phyloP scores from a whole-genome alignment of 2,888 invertebrate species.

The Synergus japonicus region DNA sequence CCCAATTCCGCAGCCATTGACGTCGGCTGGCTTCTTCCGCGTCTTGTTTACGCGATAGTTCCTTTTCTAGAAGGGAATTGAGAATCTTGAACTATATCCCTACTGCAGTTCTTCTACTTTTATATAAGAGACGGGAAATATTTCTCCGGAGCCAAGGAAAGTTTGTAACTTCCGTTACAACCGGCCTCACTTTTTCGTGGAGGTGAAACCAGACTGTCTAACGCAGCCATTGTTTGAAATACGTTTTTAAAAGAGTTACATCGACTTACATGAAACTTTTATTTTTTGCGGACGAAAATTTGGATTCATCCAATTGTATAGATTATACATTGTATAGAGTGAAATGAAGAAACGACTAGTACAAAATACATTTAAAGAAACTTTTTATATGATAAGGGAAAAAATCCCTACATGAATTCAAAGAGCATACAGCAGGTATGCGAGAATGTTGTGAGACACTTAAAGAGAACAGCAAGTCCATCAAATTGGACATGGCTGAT shows the following conservation, averaged over 20 bases:
- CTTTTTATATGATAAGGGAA: not conserved
- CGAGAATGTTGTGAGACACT: not conserved
- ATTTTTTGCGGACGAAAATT: not conserved
- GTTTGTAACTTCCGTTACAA: constrained; percentile 26
- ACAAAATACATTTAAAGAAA: not conserved
- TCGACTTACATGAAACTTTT: not conserved
- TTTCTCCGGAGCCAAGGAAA: constrained; percentile 26
- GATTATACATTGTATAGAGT: not conserved
- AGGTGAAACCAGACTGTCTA: constrained; percentile 11
- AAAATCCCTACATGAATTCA: not conserved
- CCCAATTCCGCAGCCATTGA: constrained; percentile 35
- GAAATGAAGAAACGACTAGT: no score
- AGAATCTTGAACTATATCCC: constrained; percentile 21
- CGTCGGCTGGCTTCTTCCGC: constrained; percentile 26
- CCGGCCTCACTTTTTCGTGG: constrained; percentile 2
- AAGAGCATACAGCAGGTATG: not conserved
- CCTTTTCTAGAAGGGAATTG: constrained; percentile 18
- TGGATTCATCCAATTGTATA: not conserved
- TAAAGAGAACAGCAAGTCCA: not conserved
- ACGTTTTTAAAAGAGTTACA: not conserved
- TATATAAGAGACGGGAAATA: constrained; percentile 29
- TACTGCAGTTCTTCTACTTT: not conserved
- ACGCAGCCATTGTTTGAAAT: constrained; percentile 8
- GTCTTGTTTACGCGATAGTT: constrained; percentile 37
- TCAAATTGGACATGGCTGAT: constrained; percentile 5